Evolutionary conservation across 2,113 vertebrate species (phyloP).

Genomic region (Perca schrenkii): DNA sequence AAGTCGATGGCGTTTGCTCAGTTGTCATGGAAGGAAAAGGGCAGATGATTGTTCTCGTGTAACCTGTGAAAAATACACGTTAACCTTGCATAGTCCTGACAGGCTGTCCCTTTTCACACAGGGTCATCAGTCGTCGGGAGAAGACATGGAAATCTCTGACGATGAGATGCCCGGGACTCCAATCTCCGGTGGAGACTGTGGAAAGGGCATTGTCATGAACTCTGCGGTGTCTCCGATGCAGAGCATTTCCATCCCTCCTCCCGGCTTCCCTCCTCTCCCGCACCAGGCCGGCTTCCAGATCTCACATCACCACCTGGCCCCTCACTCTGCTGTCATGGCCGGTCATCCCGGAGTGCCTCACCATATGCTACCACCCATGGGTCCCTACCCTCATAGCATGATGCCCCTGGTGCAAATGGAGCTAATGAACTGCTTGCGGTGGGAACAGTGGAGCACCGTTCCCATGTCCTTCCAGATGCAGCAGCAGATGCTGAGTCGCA

Average conservation of each 20-base stretch:
- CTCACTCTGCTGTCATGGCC: constrained; percentile 79
- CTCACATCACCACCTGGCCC: constrained; percentile 77
- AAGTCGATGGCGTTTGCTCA: not conserved
- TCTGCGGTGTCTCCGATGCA: constrained; percentile 88
- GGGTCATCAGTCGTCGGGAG: constrained; percentile 94
- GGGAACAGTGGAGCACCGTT: constrained; percentile 93
- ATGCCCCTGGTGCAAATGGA: constrained; percentile 95
- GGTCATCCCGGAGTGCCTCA: constrained; percentile 84
- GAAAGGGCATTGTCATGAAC: constrained; percentile 94
- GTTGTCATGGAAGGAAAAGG: not conserved
- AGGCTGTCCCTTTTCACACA: constrained; percentile 54
- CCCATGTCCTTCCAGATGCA: constrained; percentile 99
- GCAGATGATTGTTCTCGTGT: not conserved
- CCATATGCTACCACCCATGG: constrained; percentile 89
- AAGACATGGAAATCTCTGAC: constrained; percentile 99
- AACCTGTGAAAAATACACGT: not conserved
- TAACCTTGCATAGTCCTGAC: constrained; percentile 12
- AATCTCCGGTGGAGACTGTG: constrained; percentile 89
- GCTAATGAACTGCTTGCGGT: constrained; percentile 90
- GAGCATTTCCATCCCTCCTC: constrained; percentile 87
- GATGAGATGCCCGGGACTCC: constrained; percentile 94
- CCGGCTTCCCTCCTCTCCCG: constrained; percentile 88
- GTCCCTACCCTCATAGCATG: constrained; percentile 88
- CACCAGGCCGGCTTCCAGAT: constrained; percentile 86
- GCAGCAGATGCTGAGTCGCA: constrained; percentile 98